phyloP scores from a whole-genome alignment of 2,888 invertebrate species.

The Alloscopus bannaensis region DNA sequence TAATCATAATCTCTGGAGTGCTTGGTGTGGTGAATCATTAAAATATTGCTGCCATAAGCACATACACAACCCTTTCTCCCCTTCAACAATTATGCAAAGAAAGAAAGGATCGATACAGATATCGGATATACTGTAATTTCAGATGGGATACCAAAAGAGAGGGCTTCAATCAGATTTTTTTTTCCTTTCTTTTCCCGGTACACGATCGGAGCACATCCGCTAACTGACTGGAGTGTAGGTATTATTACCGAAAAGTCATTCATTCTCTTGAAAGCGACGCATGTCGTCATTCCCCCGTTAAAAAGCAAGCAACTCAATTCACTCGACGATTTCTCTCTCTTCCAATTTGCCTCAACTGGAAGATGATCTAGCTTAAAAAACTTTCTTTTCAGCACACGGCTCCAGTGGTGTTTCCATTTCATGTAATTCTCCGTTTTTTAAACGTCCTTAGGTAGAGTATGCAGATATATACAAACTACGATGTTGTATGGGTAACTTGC shows the following conservation, averaged over 20 bases:
- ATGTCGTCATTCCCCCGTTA: not conserved
- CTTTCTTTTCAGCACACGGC: slow-evolving; percentile 38
- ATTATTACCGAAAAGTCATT: too few species aligned
- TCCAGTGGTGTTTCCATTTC: slow-evolving; percentile 40
- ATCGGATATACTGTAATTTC: slow-evolving; percentile 13
- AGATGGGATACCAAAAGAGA: not conserved
- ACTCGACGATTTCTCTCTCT: slow-evolving; percentile 5
- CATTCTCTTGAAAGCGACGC: too few species aligned
- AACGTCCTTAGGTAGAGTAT: slow-evolving; percentile 39
- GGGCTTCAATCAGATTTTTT: not conserved
- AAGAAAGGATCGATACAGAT: slow-evolving; percentile 50
- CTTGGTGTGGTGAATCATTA: slow-evolving; percentile 50
- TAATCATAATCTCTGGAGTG: slow-evolving; percentile 55
- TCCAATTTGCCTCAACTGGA: slow-evolving; percentile 44
- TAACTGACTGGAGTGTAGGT: not conserved
- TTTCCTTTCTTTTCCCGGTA: not conserved
- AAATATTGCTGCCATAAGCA: slow-evolving; percentile 67
- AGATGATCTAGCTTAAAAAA: slow-evolving; percentile 32
- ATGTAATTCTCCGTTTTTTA: slow-evolving; percentile 18
- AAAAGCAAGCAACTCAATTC: slow-evolving; percentile 43
- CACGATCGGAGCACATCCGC: slow-evolving; percentile 23
- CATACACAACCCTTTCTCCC: slow-evolving; percentile 27
- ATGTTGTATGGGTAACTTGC: too few species aligned
- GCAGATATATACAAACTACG: slow-evolving; percentile 12
- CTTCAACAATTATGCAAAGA: slow-evolving; percentile 45